Base-by-base conservation (phyloP, 2,113 vertebrate species). In the Diadophis punctatus region DNA sequence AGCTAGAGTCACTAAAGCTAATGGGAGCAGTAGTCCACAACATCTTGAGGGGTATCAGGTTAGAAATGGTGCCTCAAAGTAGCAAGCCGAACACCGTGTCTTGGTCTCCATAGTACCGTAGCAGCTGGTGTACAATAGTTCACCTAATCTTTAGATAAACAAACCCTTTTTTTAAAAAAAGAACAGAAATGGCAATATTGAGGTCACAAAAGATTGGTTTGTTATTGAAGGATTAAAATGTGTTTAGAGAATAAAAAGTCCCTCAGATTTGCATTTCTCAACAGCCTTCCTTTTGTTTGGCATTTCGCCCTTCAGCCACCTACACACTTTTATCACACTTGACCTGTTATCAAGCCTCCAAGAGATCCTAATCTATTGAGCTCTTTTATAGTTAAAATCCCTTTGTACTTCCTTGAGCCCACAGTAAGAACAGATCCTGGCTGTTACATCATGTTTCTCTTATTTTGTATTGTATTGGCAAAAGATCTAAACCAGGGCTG, bases 161-260 rank as follows among this genome's bases (percentile, higher is more conserved):
- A 86, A 90, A 60, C 84, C 49, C n/a, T 1, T 39, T 60, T 52
- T 60, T n/a, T 1, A 46, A 63, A 14, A 8, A 39, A 58, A 85
- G n/a, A 85, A n/a, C 43, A 89, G 68, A 49, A 60, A 49, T 92
- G 30, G 16, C 55, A 11, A 0, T 63, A 58, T 9, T 34, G 51
- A 86, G 85, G 27, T 55, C 55, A 92, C 88, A 92, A 92, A 92
- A 92, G 88, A 63, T 27, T 58, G 88, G 30, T 39, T 92, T 92
- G 52, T 92, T 92, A 23, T 56, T 89, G 88, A 46, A 86, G 46
- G 74, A 90, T 90, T 92, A 86, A 85, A 90, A 86, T 85, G 86
- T 49, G 16, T 39, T 88, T 23, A 87, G 20, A 60, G 74, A 52
- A 80, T 18, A 92, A 88, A 92, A 92, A 92, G 92, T 92, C 92